Conservation (phyloP, 2,888 invertebrate species). For the Camptogramma bilineatum region DNA sequence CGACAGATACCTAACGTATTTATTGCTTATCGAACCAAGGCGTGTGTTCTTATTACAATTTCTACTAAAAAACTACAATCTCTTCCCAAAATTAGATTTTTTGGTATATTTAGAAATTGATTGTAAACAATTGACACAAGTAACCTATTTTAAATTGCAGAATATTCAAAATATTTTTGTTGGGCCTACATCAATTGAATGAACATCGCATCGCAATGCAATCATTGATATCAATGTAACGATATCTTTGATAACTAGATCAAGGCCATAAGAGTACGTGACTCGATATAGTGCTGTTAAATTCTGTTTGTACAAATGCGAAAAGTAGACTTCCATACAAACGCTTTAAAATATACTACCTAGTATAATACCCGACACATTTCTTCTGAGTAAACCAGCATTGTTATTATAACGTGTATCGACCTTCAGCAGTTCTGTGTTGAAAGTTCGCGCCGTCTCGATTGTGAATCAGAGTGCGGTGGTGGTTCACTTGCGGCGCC, state of each 20-base stretch:
- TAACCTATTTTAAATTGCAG: background rate
- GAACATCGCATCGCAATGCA: conserved; percentile 12
- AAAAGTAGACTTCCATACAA: conserved; percentile 19
- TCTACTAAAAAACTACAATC: background rate
- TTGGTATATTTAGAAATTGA: background rate
- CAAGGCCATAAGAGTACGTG: conserved; percentile 34
- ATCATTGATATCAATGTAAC: conserved; percentile 31
- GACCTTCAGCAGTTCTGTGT: conserved; percentile 74
- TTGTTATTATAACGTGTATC: conserved; percentile 38
- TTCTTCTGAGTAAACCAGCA: conserved; percentile 15
- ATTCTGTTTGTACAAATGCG: conserved; percentile 35
- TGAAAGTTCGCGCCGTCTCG: conserved; percentile 70
- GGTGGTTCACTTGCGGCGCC: conserved; percentile 64
- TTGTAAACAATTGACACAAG: background rate
- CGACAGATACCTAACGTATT: conserved; percentile 35
- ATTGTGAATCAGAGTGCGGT: conserved; percentile 76
- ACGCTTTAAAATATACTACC: conserved; percentile 3
- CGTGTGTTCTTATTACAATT: conserved; percentile 6
- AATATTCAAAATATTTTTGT: background rate
- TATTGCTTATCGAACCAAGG: conserved; percentile 23
- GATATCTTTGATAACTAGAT: conserved; percentile 38
- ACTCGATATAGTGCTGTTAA: conserved; percentile 30
- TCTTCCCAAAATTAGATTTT: background rate
- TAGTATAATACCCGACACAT: background rate
- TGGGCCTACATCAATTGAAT: background rate